A percentile compares a stretch with the other conserved stretches of the same genome.
phyloP scores from a whole-genome alignment of 1,140 invertebrate genomes.

The Drosophila paulistorum region DNA sequence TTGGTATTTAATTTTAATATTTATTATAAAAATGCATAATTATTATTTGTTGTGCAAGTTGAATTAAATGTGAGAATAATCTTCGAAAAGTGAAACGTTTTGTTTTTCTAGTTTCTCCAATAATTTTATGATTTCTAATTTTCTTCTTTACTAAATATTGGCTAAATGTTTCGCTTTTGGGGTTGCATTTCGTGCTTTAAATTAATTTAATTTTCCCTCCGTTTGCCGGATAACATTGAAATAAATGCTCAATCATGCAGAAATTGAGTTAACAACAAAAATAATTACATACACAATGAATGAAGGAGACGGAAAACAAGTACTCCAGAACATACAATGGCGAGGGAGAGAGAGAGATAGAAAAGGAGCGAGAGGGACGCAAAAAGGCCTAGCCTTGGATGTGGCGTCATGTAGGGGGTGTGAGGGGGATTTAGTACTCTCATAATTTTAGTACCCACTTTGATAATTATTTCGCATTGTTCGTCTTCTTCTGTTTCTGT shows the following conservation, averaged over 20 bases:
- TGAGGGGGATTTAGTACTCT: conserved; percentile 27
- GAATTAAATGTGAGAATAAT: too few species aligned
- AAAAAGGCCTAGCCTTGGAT: conserved; percentile 2
- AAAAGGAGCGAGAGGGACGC: neutral
- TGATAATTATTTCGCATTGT: conserved; percentile 28
- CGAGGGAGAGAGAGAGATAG: conserved; percentile 5
- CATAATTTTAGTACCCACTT: conserved; percentile 29
- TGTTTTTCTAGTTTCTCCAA: too few species aligned
- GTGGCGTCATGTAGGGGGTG: conserved; percentile 1
- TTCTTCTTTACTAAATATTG: neutral
- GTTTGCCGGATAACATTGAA: conserved; percentile 50
- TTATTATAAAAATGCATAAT: too few species aligned
- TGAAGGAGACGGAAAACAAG: neutral
- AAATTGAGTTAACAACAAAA: conserved; percentile 60
- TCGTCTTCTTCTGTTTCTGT: neutral
- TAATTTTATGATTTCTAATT: neutral
- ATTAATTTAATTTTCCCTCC: neutral
- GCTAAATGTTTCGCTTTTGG: neutral
- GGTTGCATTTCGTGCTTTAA: neutral
- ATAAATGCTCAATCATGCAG: conserved; percentile 64
- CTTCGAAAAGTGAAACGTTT: too few species aligned
- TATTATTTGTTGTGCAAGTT: too few species aligned
- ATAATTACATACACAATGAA: conserved; percentile 39
- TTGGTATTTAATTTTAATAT: too few species aligned
- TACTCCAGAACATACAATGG: neutral